phyloP scores from a whole-genome alignment of 2,113 vertebrate species.

The Alectura lathami region DNA sequence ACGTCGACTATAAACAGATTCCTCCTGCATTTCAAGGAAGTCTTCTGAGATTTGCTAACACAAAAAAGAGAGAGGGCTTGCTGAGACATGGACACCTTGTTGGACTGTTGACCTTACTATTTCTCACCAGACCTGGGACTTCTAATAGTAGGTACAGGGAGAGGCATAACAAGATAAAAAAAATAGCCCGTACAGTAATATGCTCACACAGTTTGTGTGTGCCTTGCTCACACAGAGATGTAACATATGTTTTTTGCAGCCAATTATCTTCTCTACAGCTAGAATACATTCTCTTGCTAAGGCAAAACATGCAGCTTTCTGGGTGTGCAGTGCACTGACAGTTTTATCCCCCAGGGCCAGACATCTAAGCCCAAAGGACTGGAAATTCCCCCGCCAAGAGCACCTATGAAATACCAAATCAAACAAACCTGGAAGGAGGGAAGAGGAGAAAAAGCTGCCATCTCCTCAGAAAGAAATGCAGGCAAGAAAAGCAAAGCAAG shows the following conservation, averaged over 20 bases:
- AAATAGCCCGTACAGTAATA: neutral
- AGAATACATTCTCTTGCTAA: neutral
- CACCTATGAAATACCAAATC: neutral
- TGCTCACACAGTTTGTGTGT: neutral
- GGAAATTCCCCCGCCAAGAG: neutral
- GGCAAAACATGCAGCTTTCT: neutral
- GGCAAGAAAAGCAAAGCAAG: neutral
- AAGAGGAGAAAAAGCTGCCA: neutral
- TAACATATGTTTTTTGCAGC: constrained; percentile 51
- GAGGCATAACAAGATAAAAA: neutral
- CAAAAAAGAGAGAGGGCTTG: neutral
- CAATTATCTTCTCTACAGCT: constrained; percentile 48
- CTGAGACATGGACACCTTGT: neutral
- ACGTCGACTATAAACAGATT: neutral
- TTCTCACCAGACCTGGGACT: constrained; percentile 10
- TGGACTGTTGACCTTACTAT: neutral
- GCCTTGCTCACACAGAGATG: constrained; percentile 33
- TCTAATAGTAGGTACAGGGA: neutral
- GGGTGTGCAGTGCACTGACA: neutral
- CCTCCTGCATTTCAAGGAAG: neutral
- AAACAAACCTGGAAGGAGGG: neutral
- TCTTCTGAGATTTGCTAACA: neutral
- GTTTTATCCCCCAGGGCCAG: neutral
- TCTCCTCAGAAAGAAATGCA: neutral
- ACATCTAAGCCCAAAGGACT: neutral